Percentiles rank a stretch among this genome's conserved stretches.
phyloP scores from a whole-genome alignment of 1,140 invertebrate species.

The Neodiprion fabricii region DNA sequence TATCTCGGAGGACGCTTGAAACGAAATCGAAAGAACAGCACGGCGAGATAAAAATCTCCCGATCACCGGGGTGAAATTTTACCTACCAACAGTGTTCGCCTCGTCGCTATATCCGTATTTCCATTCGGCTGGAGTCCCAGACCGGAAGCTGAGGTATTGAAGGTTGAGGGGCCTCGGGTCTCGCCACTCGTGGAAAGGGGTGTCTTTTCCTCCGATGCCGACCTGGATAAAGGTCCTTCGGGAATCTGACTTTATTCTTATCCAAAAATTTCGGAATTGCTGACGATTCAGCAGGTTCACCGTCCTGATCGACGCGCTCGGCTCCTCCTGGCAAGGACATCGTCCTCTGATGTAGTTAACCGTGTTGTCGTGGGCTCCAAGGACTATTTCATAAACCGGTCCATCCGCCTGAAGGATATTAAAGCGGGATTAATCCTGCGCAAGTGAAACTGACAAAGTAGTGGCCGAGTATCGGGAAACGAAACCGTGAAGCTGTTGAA shows the following conservation, averaged over 20 bases:
- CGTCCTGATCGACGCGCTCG: slow-evolving; percentile 19
- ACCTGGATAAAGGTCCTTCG: slow-evolving; percentile 22
- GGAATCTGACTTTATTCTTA: slow-evolving; percentile 16
- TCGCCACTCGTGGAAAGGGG: slow-evolving; percentile 27
- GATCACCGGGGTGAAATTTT: neutral
- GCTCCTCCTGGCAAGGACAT: slow-evolving; percentile 27
- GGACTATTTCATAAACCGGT: slow-evolving; percentile 24
- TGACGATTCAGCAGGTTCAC: slow-evolving; percentile 21
- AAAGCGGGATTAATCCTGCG: no score
- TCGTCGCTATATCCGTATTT: slow-evolving; percentile 20
- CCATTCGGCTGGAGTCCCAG: slow-evolving; percentile 20
- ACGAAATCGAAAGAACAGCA: no score
- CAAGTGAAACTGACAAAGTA: no score
- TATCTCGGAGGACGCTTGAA: no score
- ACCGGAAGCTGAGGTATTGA: slow-evolving; percentile 26
- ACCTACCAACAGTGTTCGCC: slow-evolving; percentile 18
- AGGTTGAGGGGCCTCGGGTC: slow-evolving; percentile 21
- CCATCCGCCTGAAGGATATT: slow-evolving; percentile 18
- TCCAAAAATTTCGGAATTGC: slow-evolving; percentile 27
- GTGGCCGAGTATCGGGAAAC: no score
- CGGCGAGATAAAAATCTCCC: neutral
- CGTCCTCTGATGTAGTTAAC: slow-evolving; percentile 25
- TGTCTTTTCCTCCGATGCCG: slow-evolving; percentile 19
- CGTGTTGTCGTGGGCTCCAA: slow-evolving; percentile 22
- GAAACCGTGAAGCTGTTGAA: no score